These are phyloP conservation scores for Rhabditophanes sp. DNA, from an alignment of 2,888 invertebrate species.

Conservation along the genomic window DNA sequence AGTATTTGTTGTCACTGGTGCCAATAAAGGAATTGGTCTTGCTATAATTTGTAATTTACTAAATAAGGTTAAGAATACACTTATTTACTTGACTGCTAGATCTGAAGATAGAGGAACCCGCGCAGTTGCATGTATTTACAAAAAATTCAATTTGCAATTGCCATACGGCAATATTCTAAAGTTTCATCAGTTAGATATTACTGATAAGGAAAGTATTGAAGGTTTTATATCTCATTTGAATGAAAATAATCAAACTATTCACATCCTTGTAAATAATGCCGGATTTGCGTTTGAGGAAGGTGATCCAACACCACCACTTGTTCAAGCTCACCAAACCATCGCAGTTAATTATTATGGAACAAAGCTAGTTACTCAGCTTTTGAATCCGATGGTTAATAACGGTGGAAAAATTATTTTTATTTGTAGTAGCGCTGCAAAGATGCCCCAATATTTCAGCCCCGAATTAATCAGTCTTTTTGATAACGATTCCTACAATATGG, in stretches of 20 bases:
- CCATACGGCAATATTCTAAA: too few relatives aligned
- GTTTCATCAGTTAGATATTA: slow-evolving; percentile 15
- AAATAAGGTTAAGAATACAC: slow-evolving; percentile 1
- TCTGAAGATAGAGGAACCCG: slow-evolving; percentile 1
- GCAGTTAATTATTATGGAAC: slow-evolving; percentile 58
- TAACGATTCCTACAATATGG: slow-evolving; percentile 49
- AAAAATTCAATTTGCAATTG: background rate
- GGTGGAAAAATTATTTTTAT: slow-evolving; percentile 50
- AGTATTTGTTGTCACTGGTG: slow-evolving; percentile 7
- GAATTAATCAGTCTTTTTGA: too few relatives aligned
- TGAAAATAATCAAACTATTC: slow-evolving; percentile 55
- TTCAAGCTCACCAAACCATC: slow-evolving; percentile 47
- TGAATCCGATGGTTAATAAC: slow-evolving; percentile 59
- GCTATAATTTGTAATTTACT: slow-evolving; percentile 5
- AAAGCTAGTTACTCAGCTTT: slow-evolving; percentile 54
- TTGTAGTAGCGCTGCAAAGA: slow-evolving; percentile 18
- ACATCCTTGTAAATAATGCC: slow-evolving; percentile 62
- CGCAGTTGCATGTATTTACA: background rate
- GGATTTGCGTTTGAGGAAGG: slow-evolving; percentile 6
- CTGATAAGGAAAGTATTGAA: slow-evolving; percentile 50
- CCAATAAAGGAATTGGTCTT: slow-evolving; percentile 7
- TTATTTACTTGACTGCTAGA: slow-evolving; percentile 5
- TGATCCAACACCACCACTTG: background rate
- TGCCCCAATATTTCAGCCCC: too few relatives aligned
- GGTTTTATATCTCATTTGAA: slow-evolving; percentile 51